Conservation (phyloP, 2,888 invertebrate species). For the Drosophila acutilabella region DNA sequence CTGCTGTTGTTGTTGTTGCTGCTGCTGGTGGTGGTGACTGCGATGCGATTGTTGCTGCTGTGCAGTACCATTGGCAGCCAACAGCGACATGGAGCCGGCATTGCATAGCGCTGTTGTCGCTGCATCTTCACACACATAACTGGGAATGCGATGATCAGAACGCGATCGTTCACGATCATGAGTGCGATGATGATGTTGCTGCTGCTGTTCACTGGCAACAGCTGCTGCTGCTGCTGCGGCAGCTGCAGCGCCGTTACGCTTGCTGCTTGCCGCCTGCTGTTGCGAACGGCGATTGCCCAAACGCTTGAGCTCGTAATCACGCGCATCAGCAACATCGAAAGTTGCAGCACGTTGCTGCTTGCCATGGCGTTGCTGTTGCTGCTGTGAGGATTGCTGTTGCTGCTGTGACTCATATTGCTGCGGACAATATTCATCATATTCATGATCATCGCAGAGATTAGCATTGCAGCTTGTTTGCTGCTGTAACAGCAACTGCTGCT, state of each 20-base stretch:
- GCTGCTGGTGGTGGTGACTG: constrained; percentile 55
- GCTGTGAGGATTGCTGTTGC: constrained; percentile 26
- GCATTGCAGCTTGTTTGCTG: constrained; percentile 69
- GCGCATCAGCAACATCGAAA: constrained; percentile 83
- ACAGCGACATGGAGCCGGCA: constrained; percentile 64
- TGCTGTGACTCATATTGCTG: constrained; percentile 56
- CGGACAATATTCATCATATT: constrained; percentile 84
- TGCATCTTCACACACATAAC: constrained; percentile 78
- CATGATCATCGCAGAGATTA: constrained; percentile 83
- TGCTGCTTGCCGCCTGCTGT: constrained; percentile 80
- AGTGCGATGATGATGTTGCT: constrained; percentile 73
- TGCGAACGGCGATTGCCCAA: constrained; percentile 82
- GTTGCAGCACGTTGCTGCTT: constrained; percentile 81
- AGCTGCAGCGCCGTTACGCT: constrained; percentile 65
- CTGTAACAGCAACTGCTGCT: constrained; percentile 44
- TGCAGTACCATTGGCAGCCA: constrained; percentile 46
- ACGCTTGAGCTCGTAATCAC: constrained; percentile 84
- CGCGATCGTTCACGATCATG: constrained; percentile 81
- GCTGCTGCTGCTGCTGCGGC: constrained; percentile 61
- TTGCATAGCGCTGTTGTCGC: constrained; percentile 52
- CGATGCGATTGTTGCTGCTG: constrained; percentile 61
- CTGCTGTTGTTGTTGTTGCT: constrained; percentile 82
- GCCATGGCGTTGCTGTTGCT: constrained; percentile 47
- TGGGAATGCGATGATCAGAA: constrained; percentile 82
- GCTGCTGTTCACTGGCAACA: constrained; percentile 50